Evolutionary conservation across 2,888 invertebrate species (phyloP), one percentile per base, ranked within the genome.

Genomic region (Camponotus fellah): DNA sequence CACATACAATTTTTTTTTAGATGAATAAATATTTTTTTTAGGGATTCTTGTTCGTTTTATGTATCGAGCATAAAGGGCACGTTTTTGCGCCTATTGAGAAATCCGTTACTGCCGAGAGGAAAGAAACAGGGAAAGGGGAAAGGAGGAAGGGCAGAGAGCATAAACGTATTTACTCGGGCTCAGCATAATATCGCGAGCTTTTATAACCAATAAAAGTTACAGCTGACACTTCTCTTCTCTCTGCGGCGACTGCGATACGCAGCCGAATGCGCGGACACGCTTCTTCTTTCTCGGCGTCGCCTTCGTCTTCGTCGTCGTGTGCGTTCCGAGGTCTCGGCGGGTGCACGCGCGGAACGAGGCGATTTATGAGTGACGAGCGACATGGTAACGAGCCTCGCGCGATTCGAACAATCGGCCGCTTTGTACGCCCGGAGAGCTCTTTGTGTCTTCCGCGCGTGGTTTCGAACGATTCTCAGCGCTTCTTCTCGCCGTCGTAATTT

Each of bases 141-240:
- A 76, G 79, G 26, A 2, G 26, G 26, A 2, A 26, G 26, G 26
- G 26, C 26, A 26, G 26, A 26, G 75, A 83, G 85, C 89, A 91
- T 92, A 93, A 93, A 92, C 90, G 92, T 93, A 93, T 93, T 93
- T 93, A 93, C 92, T 92, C 92, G 83, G 90, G 89, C 91, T 91
- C 92, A 86, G 92, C 91, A 92, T 92, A 93, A 93, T 93, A 93
- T 92, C 89, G 87, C 89, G 87, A 87, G 90, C 92, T 92, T 93
- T 93, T 94, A 94, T 92, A 93, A 93, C 93, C 94, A 91, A 94
- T 94, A 94, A 94, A 94, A 94, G 92, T 93, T 93, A 93, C 92
- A 93, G 93, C 93, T 92, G 92, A 92, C 92, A 92, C 93, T 92
- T 92, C 90, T 92, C 88, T 87, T 89, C 87, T 87, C 87, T 86